Evolutionary conservation across 2,888 invertebrate species (phyloP).

Genomic region (Theretra japonica): DNA sequence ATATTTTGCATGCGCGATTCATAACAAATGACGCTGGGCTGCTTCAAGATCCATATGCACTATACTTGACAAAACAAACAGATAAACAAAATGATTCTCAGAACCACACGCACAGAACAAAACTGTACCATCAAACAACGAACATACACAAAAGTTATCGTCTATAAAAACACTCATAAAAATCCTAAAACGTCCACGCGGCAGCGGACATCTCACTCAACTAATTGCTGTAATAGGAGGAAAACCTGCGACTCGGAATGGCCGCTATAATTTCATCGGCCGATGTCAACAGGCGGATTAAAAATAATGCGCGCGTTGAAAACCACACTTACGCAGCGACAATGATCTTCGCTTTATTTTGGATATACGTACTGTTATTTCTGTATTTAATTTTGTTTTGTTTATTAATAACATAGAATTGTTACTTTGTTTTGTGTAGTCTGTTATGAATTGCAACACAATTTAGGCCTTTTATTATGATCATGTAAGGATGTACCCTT

Average conservation of each 20-base stretch:
- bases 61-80: background rate
- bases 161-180: slow-evolving; percentile 66
- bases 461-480: no score
- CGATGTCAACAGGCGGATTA: slow-evolving; percentile 72
- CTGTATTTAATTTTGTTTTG: no score
- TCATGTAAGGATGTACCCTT: background rate
- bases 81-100: background rate
- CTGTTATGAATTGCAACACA: no score
- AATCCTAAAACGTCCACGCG: slow-evolving; percentile 68
- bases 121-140: background rate
- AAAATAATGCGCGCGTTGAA: slow-evolving; percentile 81
- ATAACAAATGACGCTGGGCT: no score
- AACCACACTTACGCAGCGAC: slow-evolving; percentile 78
- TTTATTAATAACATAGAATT: no score
- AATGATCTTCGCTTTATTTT: slow-evolving; percentile 77
- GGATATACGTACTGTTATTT: slow-evolving; percentile 34
- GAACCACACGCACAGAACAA: background rate
- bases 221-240: slow-evolving; percentile 82
- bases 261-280: slow-evolving; percentile 76
- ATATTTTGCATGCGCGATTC: background rate
- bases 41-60: no score
- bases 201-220: slow-evolving; percentile 82
- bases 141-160: slow-evolving; percentile 45
- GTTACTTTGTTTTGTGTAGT: no score
- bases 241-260: slow-evolving; percentile 74